Conservation (phyloP, 2,888 invertebrate genomes). For the Tetanocera ferruginea region DNA sequence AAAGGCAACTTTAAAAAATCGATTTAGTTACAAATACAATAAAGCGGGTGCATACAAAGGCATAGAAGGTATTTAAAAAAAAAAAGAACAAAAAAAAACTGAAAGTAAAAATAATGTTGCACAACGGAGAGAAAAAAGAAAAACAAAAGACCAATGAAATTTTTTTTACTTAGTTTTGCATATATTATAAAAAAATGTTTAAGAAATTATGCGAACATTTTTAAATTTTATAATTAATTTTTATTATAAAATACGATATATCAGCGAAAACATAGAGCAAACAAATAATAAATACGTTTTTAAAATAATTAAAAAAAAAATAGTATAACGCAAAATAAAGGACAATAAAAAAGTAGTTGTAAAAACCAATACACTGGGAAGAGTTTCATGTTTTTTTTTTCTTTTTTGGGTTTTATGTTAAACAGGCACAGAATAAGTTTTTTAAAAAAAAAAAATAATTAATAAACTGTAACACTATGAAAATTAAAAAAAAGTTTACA, state of each 20-base stretch:
- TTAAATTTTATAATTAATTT: slow-evolving; percentile 15
- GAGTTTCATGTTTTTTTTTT: slow-evolving; percentile 36
- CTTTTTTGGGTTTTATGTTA: slow-evolving; percentile 33
- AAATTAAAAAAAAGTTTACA: slow-evolving; percentile 22
- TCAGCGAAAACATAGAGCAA: neutral
- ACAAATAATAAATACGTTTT: slow-evolving; percentile 24
- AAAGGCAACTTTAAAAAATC: slow-evolving; percentile 40
- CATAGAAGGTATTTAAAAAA: neutral
- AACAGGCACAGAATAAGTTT: slow-evolving; percentile 35
- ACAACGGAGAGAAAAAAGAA: neutral
- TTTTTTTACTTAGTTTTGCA: slow-evolving; percentile 19
- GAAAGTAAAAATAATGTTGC: neutral
- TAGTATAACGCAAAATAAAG: slow-evolving; percentile 16
- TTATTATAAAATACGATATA: slow-evolving; percentile 17
- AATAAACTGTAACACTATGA: slow-evolving; percentile 30
- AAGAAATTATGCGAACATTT: slow-evolving; percentile 10
- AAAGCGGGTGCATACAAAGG: slow-evolving; percentile 25
- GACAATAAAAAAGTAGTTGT: neutral
- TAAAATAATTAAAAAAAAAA: slow-evolving; percentile 14
- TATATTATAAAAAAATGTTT: slow-evolving; percentile 14
- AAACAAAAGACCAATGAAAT: neutral
- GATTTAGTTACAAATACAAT: slow-evolving; percentile 34
- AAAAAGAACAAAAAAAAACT: neutral
- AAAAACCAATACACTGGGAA: slow-evolving; percentile 26
- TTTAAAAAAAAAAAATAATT: no score